phyloP scores from a whole-genome alignment of 1,140 invertebrate species.

The Hycleus cichorii region DNA sequence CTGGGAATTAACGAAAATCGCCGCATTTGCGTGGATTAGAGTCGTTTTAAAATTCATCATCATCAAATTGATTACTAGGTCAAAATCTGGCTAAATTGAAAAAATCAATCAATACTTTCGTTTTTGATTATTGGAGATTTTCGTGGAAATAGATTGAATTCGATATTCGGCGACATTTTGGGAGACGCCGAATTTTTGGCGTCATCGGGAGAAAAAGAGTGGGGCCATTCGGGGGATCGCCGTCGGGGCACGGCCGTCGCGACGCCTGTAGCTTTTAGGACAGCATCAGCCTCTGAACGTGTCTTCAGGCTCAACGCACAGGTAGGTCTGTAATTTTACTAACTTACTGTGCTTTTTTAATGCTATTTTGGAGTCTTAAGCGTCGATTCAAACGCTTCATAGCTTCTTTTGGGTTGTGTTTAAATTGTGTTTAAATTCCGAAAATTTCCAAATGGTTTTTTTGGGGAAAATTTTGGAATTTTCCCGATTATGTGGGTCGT shows the following conservation, averaged over 20 bases:
- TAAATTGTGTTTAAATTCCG: too few species aligned
- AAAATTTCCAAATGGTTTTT: too few species aligned
- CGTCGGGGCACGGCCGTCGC: conserved; percentile 27
- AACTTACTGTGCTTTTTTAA: neutral
- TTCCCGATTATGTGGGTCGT: too few species aligned
- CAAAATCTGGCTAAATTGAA: neutral
- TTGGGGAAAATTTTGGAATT: too few species aligned
- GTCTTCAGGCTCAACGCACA: conserved; percentile 32
- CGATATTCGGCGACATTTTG: too few species aligned
- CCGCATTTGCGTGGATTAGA: conserved; percentile 6
- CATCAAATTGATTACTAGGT: conserved; percentile 10
- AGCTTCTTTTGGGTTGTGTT: too few species aligned
- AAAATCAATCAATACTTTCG: conserved; percentile 11
- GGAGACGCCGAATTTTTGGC: neutral
- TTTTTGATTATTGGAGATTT: neutral
- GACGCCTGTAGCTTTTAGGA: conserved; percentile 40
- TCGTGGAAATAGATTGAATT: too few species aligned
- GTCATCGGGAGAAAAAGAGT: conserved; percentile 17
- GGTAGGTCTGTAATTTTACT: conserved; percentile 26
- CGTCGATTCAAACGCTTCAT: too few species aligned
- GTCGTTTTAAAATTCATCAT: conserved; percentile 6
- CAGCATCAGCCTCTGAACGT: conserved; percentile 38
- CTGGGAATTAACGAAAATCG: neutral
- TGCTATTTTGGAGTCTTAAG: too few species aligned
- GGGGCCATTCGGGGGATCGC: too few species aligned